A percentile compares a stretch with the other conserved stretches of the same genome.
Conservation (phyloP, 2,113 vertebrate species). For the Sylvilagus bachmani region DNA sequence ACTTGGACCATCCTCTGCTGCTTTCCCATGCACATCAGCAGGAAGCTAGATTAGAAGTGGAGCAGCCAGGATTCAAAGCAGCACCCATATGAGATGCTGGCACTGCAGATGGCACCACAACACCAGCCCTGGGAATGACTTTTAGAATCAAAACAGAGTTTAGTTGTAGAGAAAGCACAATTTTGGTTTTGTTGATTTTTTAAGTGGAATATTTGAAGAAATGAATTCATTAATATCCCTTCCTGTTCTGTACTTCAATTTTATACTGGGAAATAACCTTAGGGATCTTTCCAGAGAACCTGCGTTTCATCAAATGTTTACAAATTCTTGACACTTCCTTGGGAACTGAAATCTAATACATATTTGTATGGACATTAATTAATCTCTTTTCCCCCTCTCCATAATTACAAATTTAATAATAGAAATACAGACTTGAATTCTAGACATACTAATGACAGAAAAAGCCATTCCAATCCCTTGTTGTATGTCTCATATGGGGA, state of each 20-base stretch:
- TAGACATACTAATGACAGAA: background rate
- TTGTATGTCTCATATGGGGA: background rate
- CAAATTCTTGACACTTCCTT: background rate
- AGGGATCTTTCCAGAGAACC: background rate
- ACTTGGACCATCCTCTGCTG: too few relatives aligned
- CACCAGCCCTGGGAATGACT: background rate
- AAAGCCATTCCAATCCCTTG: background rate
- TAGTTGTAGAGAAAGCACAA: background rate
- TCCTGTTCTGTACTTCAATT: background rate
- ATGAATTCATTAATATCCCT: background rate
- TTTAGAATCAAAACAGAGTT: background rate
- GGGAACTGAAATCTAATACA: background rate
- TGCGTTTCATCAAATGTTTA: background rate
- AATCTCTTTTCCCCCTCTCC: background rate
- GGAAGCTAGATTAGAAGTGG: too few relatives aligned
- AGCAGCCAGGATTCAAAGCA: too few relatives aligned
- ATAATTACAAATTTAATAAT: background rate
- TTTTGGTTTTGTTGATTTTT: background rate
- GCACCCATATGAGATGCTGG: too few relatives aligned
- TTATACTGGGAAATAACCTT: background rate
- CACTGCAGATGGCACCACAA: too few relatives aligned
- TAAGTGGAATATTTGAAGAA: background rate
- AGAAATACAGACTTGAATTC: background rate
- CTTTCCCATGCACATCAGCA: too few relatives aligned
- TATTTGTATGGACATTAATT: background rate